Evolutionary conservation across 2,113 vertebrate species (phyloP), one percentile per base, ranked within the genome.

Genomic region (Arothron firmamentum): DNA sequence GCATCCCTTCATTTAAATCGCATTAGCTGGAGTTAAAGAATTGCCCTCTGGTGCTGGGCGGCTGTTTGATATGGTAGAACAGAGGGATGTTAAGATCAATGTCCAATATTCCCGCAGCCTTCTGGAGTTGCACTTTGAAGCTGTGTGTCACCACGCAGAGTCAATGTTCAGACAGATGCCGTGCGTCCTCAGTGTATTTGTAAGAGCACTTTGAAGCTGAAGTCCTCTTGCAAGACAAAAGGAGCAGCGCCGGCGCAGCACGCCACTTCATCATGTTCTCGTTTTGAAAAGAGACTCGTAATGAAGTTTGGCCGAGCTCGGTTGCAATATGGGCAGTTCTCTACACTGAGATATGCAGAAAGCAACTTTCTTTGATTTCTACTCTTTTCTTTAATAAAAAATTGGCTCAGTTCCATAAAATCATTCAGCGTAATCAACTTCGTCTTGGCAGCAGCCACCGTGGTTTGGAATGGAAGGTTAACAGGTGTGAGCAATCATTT

Each of bases 121-220:
- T 52, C 67, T 53, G 43, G 57, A 78, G 67, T 58, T 68, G 65
- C 53, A 60, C 78, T 83, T 83, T 79, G 74, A 81, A 83, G 77
- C 74, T 17, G 20, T 23, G 12, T 67, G 62, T 64, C 72, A 59
- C 63, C 58, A 49, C 50, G 53, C 56, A 2, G 56, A 58, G 52
- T 46, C 21, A 66, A 69, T 58, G 70, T 72, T 65, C 74, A 74
- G 71, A 77, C 58, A 56, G 72, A 58, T 51, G 53, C 64, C 51
- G 59, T 1, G 2, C 60, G 67, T 82, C 56, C 65, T 80, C 55
- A 23, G 58, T 59, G 73, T 67, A 66, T 47, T 66, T 56, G 62
- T 38, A 50, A 77, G 52, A 54, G 34, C 23, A 19, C 80, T 85
- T 80, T 82, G 71, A 79, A 77, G 75, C 21, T 2, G 31, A 47